These are phyloP conservation scores for Linepithema humile DNA, from an alignment of 1,140 invertebrate species.

Conservation along the genomic window DNA sequence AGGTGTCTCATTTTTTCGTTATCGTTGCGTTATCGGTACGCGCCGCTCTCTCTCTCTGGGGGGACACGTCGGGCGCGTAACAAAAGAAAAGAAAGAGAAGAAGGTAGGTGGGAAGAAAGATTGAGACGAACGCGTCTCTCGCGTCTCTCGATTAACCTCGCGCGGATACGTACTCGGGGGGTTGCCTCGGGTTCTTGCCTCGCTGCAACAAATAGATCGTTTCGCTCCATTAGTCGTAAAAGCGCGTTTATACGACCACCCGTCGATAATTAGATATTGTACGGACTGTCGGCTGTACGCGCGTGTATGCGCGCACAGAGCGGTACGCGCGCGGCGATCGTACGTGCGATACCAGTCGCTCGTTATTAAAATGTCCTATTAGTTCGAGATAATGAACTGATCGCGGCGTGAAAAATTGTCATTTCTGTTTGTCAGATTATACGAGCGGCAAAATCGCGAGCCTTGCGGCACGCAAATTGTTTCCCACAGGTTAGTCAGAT, in stretches of 20 bases:
- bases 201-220: slow-evolving; percentile 54
- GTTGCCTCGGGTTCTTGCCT: not conserved
- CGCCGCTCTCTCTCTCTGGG: not conserved
- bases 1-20: slow-evolving; percentile 44
- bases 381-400: slow-evolving; percentile 27
- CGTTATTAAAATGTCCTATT: slow-evolving; percentile 47
- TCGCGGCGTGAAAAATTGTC: slow-evolving; percentile 36
- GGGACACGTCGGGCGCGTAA: not conserved
- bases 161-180: slow-evolving; percentile 38
- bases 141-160: not conserved
- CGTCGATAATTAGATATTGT: slow-evolving; percentile 50
- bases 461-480: slow-evolving; percentile 1
- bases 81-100: not conserved
- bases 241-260: slow-evolving; percentile 40
- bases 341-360: not conserved
- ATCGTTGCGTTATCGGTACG: slow-evolving; percentile 20
- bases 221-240: slow-evolving; percentile 64
- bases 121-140: not conserved
- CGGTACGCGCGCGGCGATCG: not conserved
- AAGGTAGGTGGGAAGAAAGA: not conserved
- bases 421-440: slow-evolving; percentile 3
- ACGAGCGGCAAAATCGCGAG: not conserved
- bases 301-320: not conserved
- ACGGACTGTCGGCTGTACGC: not conserved
- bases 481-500: slow-evolving; percentile 1